A percentile compares a stretch with the other conserved stretches of the same genome.
phyloP scores from a whole-genome alignment of 2,113 vertebrate genomes.

The Scomber colias region DNA sequence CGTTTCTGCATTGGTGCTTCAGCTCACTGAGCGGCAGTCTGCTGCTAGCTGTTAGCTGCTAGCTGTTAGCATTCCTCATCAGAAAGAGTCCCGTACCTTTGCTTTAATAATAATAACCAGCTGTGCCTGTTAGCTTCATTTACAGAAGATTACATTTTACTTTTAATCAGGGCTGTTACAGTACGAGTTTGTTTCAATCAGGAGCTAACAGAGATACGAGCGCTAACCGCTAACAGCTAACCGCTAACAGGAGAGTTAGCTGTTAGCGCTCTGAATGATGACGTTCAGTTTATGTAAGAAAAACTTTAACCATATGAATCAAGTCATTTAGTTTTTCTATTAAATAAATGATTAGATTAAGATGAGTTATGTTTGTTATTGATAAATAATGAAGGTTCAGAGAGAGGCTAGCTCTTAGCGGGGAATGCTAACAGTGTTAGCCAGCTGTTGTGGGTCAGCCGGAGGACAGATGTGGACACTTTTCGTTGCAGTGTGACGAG shows the following conservation, averaged over 20 bases:
- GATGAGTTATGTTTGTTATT: too few relatives aligned
- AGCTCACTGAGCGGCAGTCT: neutral
- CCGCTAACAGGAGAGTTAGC: too few relatives aligned
- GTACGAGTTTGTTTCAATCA: neutral
- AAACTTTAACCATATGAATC: too few relatives aligned
- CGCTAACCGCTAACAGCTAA: too few relatives aligned
- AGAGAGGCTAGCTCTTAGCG: too few relatives aligned
- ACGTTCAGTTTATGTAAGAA: too few relatives aligned
- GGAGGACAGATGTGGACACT: conserved; percentile 38
- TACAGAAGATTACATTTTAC: neutral
- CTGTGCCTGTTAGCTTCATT: neutral
- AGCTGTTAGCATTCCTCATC: conserved; percentile 40
- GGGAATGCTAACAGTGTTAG: conserved; percentile 44
- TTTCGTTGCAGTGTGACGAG: conserved; percentile 32
- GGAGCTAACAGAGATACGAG: neutral
- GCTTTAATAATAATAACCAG: neutral
- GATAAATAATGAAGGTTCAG: too few relatives aligned
- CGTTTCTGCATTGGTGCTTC: conserved; percentile 39
- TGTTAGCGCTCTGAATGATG: too few relatives aligned
- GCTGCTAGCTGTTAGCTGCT: conserved; percentile 39
- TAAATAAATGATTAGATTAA: too few relatives aligned
- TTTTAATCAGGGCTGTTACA: neutral
- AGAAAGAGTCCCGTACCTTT: neutral
- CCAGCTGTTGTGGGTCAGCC: conserved; percentile 8
- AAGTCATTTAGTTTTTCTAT: too few relatives aligned